Base-by-base conservation (phyloP, 2,797 vertebrate genomes). In the Brachymystax lenok region DNA sequence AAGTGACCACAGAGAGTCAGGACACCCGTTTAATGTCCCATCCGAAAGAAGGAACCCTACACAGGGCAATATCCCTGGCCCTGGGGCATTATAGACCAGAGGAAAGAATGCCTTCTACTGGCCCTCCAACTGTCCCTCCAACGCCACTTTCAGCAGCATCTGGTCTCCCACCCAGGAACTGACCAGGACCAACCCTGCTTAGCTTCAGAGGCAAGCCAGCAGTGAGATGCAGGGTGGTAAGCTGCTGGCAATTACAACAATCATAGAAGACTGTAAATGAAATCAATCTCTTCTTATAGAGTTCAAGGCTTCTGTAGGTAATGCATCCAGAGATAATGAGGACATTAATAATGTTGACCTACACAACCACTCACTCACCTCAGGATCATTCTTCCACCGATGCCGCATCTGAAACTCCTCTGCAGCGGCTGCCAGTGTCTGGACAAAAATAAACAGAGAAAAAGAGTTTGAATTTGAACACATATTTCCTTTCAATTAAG, bases 351-450 rank as follows among this genome's bases (percentile, higher is more conserved):
- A 19, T 21, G 54, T 16, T 16, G 54, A 69, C 5, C 30, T 68
- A 19, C 8, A 40, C 35, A 28, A 30, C 50, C 16, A 12, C 64
- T 73, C 30, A 64, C 96, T 96, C 94, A 98, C 97, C 86, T 93
- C 94, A 72, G 94, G 94, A 75, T 96, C 93, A 35, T 95, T 95
- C 69, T 87, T 92, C 97, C 97, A 98, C 72, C 88, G 88, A 85
- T 98, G 97, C 0, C 93, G 90, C 78, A 91, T 93, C 86, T 99
- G 97, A 74, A 95, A 92, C 27, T 83, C 92, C 80, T 98, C 97
- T 7, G 97, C 97, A 82, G 94, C 92, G 69, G 79, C 74, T 17
- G 95, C 97, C 56, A 99, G 93, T 50, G 85, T 95, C 97, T 99
- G 88, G 28, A 86, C 56, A 69, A 74, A 12, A 64, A 24, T 24